Base-by-base conservation (phyloP, 2,113 vertebrate genomes). In the Pterocles orientalis region DNA sequence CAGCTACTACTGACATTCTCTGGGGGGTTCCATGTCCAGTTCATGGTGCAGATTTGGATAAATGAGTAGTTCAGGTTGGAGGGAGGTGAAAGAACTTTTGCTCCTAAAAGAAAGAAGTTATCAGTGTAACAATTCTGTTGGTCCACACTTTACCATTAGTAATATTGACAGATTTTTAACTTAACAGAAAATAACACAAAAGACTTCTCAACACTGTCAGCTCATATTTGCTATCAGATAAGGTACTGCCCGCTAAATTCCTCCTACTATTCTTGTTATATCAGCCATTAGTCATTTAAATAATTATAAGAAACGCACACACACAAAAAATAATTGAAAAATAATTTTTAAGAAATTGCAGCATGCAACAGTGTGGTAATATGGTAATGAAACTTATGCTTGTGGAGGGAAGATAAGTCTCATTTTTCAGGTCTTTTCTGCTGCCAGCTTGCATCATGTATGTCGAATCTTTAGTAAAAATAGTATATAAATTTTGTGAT, bases 31-130 rank as follows among this genome's bases (percentile, higher is more conserved):
- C 97, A 97, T 0, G 78, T 94, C 94, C 96, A 95, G 25, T 88
- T 95, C 76, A 97, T n/a, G 31, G 77, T 89, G 54, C 97, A 97
- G 18, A 80, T 87, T 41, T 86, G 79, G 29, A 88, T 65, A 62
- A 97, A 54, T 0, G 76, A 76, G 43, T 96, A 96, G 18, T 6
- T 18, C 70, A 97, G 61, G 51, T 88, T 95, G 53, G 97, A 89
- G 7, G 95, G 96, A 73, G 88, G 61, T 7, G 90, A 90, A 53
- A 93, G 84, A 78, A 57, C 20, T 73, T 89, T 54, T 73, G 25
- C 36, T 80, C 47, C 95, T 96, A 71, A 43, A 94, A 88, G 48
- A 60, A 77, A 56, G 29, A 19, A 53, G 39, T 57, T 9, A 34
- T 4, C 18, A 54, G 9, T 14, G 10, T 56, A 50, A 57, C 18